Evolutionary conservation across 2,113 vertebrate species (phyloP).

Genomic region (Eulacestoma nigropectus): DNA sequence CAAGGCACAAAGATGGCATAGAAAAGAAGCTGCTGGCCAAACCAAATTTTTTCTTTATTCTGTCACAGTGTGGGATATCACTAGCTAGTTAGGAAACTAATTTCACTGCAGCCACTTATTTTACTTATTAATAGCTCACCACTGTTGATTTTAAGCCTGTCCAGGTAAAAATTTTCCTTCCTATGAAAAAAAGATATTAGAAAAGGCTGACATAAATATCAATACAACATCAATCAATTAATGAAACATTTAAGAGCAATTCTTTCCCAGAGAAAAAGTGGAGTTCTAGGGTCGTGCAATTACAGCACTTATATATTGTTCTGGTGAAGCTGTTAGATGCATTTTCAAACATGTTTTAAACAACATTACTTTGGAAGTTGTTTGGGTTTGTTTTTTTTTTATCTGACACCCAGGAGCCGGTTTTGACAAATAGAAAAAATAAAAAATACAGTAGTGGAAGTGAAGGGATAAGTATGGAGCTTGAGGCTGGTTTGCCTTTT

Average conservation of each 20-base stretch:
- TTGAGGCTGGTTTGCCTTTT: not conserved
- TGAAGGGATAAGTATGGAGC: not conserved
- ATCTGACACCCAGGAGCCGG: not conserved
- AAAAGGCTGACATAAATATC: not conserved
- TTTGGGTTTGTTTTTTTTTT: not conserved
- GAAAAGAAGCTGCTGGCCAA: not conserved
- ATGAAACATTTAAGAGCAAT: not conserved
- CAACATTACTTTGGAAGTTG: not conserved
- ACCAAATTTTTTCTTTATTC: not conserved
- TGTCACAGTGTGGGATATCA: not conserved
- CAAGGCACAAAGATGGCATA: not conserved
- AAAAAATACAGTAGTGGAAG: not conserved
- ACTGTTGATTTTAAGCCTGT: not conserved
- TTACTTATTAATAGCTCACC: not conserved
- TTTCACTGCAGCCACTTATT: not conserved
- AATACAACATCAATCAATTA: not conserved
- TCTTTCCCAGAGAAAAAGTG: not conserved
- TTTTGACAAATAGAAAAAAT: not conserved
- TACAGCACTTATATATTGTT: not conserved
- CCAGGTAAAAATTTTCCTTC: not conserved
- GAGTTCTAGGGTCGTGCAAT: not conserved
- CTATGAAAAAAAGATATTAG: not conserved
- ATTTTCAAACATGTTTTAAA: not conserved
- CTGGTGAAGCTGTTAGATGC: not conserved
- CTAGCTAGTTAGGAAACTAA: not conserved